Percentiles rank a stretch among this genome's conserved stretches.
phyloP scores from a whole-genome alignment of 2,888 invertebrate species.

The Mylabris sibirica region DNA sequence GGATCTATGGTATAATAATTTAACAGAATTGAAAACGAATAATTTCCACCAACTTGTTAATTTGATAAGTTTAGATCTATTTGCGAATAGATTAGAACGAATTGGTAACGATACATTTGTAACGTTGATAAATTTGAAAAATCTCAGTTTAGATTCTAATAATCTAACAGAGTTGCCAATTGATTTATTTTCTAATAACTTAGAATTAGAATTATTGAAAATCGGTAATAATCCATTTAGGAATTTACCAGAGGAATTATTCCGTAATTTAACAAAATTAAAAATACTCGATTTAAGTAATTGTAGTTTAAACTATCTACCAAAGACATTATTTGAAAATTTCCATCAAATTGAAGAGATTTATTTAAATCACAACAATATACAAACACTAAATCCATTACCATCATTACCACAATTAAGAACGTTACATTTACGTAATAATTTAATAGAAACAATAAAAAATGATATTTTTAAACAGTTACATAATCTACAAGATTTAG shows the following conservation, averaged over 20 bases:
- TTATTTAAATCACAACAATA: not conserved
- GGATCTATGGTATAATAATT: slow-evolving; percentile 65
- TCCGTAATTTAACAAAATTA: not conserved
- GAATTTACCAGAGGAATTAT: not conserved
- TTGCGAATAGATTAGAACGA: not conserved
- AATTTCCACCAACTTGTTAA: not conserved
- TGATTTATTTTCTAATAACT: slow-evolving; percentile 67
- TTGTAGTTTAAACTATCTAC: not conserved
- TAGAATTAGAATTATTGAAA: not conserved
- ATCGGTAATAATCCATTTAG: not conserved
- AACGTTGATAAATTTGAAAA: slow-evolving; percentile 62
- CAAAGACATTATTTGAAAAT: not conserved
- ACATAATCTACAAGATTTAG: not conserved
- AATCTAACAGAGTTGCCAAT: slow-evolving; percentile 60
- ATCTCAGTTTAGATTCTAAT: slow-evolving; percentile 70
- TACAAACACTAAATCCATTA: not conserved
- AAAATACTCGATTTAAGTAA: not conserved
- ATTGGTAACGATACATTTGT: not conserved
- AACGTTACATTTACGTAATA: not conserved
- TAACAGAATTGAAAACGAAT: slow-evolving; percentile 50
- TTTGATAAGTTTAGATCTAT: not conserved
- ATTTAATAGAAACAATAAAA: not conserved
- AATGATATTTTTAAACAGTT: not conserved
- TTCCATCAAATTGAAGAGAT: not conserved
- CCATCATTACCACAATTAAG: not conserved